phyloP scores from a whole-genome alignment of 2,888 invertebrate genomes.

The Melinaea menophilus region DNA sequence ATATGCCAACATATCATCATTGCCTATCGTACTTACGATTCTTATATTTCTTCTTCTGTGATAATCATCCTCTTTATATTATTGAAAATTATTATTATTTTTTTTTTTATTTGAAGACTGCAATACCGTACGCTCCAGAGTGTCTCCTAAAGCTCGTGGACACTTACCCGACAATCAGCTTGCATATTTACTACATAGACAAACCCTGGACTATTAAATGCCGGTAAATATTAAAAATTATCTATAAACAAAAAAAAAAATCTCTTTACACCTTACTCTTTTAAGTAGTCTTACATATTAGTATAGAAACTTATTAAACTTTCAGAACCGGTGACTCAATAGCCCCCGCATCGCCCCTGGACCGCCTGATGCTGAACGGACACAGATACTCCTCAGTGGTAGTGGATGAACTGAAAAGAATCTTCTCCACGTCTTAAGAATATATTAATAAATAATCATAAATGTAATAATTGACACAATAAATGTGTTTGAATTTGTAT shows the following conservation, averaged over 20 bases:
- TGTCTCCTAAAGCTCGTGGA: constrained; percentile 48
- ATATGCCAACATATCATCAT: no score
- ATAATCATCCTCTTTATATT: not conserved
- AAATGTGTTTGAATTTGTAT: no score
- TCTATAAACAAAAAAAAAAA: not conserved
- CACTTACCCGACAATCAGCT: constrained; percentile 44
- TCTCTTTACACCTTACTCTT: no score
- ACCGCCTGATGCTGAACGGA: constrained; percentile 43
- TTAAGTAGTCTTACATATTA: not conserved
- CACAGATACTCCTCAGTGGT: constrained; percentile 49
- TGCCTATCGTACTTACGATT: no score
- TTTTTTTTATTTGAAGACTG: constrained; percentile 39
- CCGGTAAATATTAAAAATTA: constrained; percentile 37
- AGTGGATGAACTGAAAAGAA: constrained; percentile 49
- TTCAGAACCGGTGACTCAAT: constrained; percentile 48
- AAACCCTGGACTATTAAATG: constrained; percentile 57
- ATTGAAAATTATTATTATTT: not conserved
- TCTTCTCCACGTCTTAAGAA: constrained; percentile 37
- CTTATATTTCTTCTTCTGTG: no score
- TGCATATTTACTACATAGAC: constrained; percentile 60
- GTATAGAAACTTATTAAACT: constrained; percentile 13
- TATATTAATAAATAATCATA: not conserved
- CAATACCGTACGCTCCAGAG: constrained; percentile 48
- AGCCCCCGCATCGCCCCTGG: constrained; percentile 46
- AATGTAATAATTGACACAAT: not conserved